Conservation (phyloP, 2,113 vertebrate genomes). For the Pongo abelii region DNA sequence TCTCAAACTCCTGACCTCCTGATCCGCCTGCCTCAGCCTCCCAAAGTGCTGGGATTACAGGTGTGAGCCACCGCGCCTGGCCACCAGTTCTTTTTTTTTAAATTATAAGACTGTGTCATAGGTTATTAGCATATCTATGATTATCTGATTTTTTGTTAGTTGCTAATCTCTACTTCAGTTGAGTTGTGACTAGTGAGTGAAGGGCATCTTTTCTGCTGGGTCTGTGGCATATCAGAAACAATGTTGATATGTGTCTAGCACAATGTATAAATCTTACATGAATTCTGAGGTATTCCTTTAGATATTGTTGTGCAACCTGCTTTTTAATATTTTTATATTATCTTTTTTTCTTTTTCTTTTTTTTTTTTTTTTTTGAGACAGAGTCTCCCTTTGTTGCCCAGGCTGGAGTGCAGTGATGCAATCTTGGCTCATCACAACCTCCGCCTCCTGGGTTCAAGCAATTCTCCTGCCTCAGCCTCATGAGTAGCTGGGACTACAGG, state of each 20-base stretch:
- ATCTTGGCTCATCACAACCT: too few relatives aligned
- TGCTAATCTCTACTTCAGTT: neutral
- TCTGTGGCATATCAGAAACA: neutral
- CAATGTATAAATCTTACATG: neutral
- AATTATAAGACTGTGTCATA: neutral
- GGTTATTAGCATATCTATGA: neutral
- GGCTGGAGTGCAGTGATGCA: too few relatives aligned
- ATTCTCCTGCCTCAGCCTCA: too few relatives aligned
- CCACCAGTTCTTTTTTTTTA: neutral
- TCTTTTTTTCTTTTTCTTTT: neutral
- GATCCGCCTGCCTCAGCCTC: too few relatives aligned
- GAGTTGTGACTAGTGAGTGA: neutral
- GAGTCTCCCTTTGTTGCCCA: too few relatives aligned
- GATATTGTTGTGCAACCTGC: neutral
- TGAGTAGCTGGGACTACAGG: too few relatives aligned
- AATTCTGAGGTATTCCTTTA: neutral
- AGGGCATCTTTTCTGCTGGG: neutral
- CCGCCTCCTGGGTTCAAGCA: too few relatives aligned
- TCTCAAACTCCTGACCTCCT: too few relatives aligned
- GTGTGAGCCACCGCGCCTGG: too few relatives aligned
- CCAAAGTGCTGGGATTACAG: too few relatives aligned
- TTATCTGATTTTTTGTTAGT: neutral
- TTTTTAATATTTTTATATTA: slow-evolving; percentile 1
- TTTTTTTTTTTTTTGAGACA: too few relatives aligned
- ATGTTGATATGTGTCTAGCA: neutral